Evolutionary conservation across 2,797 vertebrate species (phyloP).

Genomic region (Vespertilio murinus): DNA sequence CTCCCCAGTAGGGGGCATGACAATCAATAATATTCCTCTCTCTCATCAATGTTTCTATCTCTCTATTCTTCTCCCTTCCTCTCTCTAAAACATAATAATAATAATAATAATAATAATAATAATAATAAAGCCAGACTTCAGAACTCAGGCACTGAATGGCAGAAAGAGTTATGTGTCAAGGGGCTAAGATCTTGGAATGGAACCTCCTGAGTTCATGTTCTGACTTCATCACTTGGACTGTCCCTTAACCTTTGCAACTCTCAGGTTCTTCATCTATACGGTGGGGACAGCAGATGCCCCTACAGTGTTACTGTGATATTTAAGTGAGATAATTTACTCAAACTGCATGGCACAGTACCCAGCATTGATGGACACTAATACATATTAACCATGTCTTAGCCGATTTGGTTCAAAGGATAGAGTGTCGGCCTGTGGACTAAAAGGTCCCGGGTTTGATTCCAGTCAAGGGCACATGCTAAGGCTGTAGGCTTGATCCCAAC

Average conservation of each 20-base stretch:
- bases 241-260: background rate
- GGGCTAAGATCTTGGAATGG: background rate
- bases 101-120: background rate
- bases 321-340: background rate
- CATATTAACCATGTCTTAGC: background rate
- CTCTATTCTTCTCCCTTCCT: no score
- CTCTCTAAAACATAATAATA: no score
- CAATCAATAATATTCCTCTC: no score
- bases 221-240: background rate
- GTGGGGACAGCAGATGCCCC: background rate
- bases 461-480: no score
- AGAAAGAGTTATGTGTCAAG: background rate
- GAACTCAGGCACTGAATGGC: background rate
- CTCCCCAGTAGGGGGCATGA: no score
- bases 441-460: no score
- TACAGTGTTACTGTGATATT: background rate
- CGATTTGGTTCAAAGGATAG: no score
- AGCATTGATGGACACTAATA: background rate
- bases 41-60: no score
- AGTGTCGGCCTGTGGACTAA: no score
- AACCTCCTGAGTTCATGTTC: background rate
- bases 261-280: background rate
- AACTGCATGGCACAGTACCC: background rate
- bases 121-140: background rate
- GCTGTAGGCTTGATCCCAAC: no score